Percentiles rank a stretch among this genome's conserved stretches.
These are phyloP conservation scores for Darevskia nairensis DNA, from an alignment of 2,797 vertebrate species.

Conservation along the genomic window DNA sequence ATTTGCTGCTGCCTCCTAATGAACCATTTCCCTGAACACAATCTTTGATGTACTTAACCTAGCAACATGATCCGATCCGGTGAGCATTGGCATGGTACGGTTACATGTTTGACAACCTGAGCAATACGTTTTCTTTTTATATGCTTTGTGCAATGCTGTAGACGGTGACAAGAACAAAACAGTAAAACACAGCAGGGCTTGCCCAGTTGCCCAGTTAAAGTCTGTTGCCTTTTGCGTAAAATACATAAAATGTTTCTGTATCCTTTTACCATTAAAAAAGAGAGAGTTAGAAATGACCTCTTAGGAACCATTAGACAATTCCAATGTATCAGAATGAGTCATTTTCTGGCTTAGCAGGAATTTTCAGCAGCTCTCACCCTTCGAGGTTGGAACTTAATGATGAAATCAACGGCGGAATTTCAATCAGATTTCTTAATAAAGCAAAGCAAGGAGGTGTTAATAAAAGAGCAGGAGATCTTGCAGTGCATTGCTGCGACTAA, in stretches of 20 bases:
- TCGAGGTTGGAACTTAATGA: neutral
- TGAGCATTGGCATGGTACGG: neutral
- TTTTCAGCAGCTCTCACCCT: rapidly evolving
- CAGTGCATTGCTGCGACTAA: constrained; percentile 39
- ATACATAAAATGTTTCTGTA: neutral
- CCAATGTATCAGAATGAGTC: neutral
- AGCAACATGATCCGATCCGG: neutral
- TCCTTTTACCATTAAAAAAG: neutral
- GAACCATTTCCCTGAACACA: neutral
- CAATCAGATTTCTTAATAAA: constrained; percentile 54
- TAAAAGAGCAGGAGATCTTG: constrained; percentile 47
- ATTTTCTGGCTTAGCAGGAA: neutral
- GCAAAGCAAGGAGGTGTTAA: constrained; percentile 48
- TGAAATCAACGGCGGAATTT: constrained; percentile 40
- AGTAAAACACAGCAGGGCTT: neutral
- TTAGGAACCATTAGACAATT: neutral
- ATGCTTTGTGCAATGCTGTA: neutral
- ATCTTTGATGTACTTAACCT: neutral
- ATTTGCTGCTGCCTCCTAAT: neutral
- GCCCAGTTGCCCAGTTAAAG: neutral
- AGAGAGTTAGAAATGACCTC: too few species aligned
- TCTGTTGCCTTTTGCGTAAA: neutral
- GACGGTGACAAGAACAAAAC: neutral
- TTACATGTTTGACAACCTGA: neutral
- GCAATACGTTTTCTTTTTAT: neutral